Base-by-base conservation (phyloP, 2,797 vertebrate species). In the Gephyroberyx darwinii region DNA sequence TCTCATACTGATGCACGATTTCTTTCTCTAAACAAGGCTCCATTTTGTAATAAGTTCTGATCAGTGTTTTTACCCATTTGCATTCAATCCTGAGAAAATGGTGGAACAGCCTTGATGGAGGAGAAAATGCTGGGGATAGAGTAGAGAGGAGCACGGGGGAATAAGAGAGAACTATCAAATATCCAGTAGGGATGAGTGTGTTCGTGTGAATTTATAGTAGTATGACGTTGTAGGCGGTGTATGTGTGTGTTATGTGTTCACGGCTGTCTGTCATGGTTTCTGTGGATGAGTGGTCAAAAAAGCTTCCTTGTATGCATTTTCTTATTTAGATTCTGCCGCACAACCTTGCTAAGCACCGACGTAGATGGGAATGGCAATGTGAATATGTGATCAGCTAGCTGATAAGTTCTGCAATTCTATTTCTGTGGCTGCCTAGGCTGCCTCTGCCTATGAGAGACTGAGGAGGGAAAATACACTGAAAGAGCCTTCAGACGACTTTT, bases 271-370 rank as follows among this genome's bases (percentile, higher is more conserved):
- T 64, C 68, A 66, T 31, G 51, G 45, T 73, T 83, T 78, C 58
- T 54, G 75, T 17, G 58, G 35, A 65, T 61, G 78, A 77, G 65
- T 71, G 35, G 17, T 62, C 16, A 58, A 60, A 83, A 78, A 75
- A 69, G 86, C 86, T 86, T 80, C 74, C 84, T 83, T 65, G 60
- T 92, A 89, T 90, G 92, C 59, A 94, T 95, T 95, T 94, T 92
- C 91, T 92, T 94, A 95, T 95, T 96, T 95, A 94, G 94, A 95
- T 94, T 92, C 91, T 94, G 92, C 93, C 91, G 91, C 80, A 90
- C 92, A 92, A 90, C 89, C 91, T 68, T 51, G 35, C 70, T 57
- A 71, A 79, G 78, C 64, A 52, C 87, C 82, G 90, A 89, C 90
- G 88, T 91, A 93, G 93, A 94, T 86, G 90, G 86, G 85, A 26